Evolutionary conservation across 2,797 vertebrate species (phyloP).

Genomic region (Smutsia temminckii): DNA sequence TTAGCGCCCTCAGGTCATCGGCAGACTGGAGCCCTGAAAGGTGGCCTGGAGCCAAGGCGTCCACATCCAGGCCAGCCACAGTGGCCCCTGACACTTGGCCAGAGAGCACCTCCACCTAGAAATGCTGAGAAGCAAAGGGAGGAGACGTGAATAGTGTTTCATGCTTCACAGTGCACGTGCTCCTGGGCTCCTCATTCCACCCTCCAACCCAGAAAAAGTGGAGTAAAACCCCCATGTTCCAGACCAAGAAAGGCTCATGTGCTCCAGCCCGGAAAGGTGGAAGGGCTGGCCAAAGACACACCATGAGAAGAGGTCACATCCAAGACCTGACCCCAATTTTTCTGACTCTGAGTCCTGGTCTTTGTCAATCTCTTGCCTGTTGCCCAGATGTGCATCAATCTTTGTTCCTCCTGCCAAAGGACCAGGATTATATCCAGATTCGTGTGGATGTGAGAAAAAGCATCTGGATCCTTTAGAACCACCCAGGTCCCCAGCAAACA

Average conservation of each 20-base stretch:
- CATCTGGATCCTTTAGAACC: slow-evolving; percentile 31
- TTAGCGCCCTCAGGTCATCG: neutral
- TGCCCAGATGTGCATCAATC: slow-evolving; percentile 47
- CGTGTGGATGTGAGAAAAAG: neutral
- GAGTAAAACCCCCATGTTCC: neutral
- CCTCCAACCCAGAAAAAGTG: neutral
- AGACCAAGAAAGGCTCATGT: neutral
- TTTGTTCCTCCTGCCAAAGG: slow-evolving; percentile 9
- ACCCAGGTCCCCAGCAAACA: neutral
- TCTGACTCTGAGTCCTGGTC: slow-evolving; percentile 44
- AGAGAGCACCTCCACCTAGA: neutral
- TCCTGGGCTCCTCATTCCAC: neutral
- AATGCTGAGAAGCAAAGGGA: neutral
- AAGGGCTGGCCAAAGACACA: neutral
- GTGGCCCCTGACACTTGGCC: accelerated
- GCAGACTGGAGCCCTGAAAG: neutral
- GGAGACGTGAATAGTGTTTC: neutral
- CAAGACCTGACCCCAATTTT: neutral
- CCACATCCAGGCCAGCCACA: neutral
- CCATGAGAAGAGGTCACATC: neutral
- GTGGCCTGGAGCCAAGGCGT: neutral
- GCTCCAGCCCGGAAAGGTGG: neutral
- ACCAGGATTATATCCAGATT: neutral
- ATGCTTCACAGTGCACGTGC: neutral
- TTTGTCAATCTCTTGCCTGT: neutral